These are phyloP conservation scores for Anthopleura sola DNA, from an alignment of 64 coral and sea anemone species.

Conservation along the genomic window DNA sequence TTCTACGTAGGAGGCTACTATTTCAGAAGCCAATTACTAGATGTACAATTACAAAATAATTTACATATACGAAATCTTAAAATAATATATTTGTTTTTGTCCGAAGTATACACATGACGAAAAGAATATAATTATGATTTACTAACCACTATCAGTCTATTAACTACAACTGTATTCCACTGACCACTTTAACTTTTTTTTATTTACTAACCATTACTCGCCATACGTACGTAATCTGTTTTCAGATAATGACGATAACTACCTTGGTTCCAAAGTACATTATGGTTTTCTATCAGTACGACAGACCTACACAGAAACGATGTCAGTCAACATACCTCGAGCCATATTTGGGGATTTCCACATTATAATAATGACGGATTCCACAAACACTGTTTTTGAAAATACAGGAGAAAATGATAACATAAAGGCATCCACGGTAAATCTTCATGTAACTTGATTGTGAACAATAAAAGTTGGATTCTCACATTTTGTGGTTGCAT, in stretches of 20 bases:
- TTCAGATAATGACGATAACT: conserved; percentile 1
- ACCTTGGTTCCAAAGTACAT: conserved; percentile 24
- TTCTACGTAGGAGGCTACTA: too few relatives aligned
- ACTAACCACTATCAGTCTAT: too few relatives aligned
- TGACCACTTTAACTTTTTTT: too few relatives aligned
- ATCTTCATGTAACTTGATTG: background rate
- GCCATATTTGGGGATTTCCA: conserved; percentile 67
- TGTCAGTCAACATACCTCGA: conserved; percentile 49
- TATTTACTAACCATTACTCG: too few relatives aligned
- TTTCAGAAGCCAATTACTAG: too few relatives aligned
- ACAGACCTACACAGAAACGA: conserved; percentile 34
- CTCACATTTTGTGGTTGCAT: too few relatives aligned
- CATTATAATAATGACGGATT: conserved; percentile 61
- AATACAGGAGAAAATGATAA: conserved; percentile 69
- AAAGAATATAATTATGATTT: too few relatives aligned
- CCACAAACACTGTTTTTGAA: conserved; percentile 64
- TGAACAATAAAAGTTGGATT: background rate
- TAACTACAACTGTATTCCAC: too few relatives aligned
- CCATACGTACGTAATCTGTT: background rate
- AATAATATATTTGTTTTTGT: too few relatives aligned
- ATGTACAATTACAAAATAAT: too few relatives aligned
- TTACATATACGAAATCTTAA: too few relatives aligned
- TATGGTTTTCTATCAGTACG: conserved; percentile 43
- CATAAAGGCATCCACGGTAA: conserved; percentile 29
- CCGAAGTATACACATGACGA: too few relatives aligned